phyloP scores from a whole-genome alignment of 2,797 vertebrate species.

The Oreochromis grahami region DNA sequence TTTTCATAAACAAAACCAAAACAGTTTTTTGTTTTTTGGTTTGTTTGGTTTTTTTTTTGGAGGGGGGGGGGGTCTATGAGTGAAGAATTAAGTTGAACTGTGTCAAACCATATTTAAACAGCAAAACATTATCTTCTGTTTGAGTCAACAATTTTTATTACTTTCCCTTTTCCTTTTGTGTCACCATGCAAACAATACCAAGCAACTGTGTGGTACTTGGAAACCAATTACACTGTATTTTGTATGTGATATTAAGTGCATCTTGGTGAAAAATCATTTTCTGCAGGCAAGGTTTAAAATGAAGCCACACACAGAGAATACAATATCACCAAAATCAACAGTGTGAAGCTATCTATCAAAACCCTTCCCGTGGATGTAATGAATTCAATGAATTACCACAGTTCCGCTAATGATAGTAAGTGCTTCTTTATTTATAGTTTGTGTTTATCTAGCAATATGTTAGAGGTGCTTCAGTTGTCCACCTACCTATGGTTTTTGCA shows the following conservation, averaged over 20 bases:
- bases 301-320: not conserved
- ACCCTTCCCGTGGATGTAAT: not conserved
- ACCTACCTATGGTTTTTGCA: conserved; percentile 4
- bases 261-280: conserved; percentile 2
- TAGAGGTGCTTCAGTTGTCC: conserved; percentile 26
- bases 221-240: not conserved
- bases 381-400: conserved; percentile 19
- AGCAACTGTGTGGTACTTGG: not conserved
- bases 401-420: conserved; percentile 21
- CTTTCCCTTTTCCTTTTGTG: not conserved
- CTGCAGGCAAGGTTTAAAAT: not conserved
- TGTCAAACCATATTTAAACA: not conserved
- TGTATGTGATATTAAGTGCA: not conserved
- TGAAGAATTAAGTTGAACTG: not conserved
- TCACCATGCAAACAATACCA: not conserved
- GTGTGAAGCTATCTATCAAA: not conserved
- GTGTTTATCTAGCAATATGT: conserved; percentile 27
- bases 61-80: not conserved
- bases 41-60: not conserved
- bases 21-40: not conserved
- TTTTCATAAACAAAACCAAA: not conserved
- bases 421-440: conserved; percentile 15
- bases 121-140: not conserved
- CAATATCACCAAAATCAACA: conserved; percentile 1
- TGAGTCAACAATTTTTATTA: not conserved